A percentile compares a stretch with the other conserved stretches of the same genome.
phyloP scores from a whole-genome alignment of 2,888 invertebrate species.

The Gryllus longicercus region DNA sequence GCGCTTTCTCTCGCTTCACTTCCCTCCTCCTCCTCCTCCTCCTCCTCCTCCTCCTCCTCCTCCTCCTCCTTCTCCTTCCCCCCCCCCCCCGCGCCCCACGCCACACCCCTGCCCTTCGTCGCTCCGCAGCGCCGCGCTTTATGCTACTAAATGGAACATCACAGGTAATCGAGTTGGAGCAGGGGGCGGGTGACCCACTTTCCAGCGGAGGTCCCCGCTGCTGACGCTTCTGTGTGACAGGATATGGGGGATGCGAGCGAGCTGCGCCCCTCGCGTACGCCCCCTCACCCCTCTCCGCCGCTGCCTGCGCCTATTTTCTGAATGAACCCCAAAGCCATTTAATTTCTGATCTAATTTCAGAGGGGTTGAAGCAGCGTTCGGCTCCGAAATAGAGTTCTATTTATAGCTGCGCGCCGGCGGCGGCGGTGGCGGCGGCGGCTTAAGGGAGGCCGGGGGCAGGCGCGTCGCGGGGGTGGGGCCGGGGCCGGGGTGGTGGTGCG shows the following conservation, averaged over 20 bases:
- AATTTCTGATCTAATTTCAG: conserved; percentile 2
- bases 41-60: conserved; percentile 35
- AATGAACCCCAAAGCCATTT: not conserved
- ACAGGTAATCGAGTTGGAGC: conserved; percentile 1
- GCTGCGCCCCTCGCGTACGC: not conserved
- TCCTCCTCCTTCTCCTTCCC: too few relatives aligned
- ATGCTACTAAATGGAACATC: conserved; percentile 33
- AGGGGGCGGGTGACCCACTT: not conserved
- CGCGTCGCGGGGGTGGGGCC: too few relatives aligned
- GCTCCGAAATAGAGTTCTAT: conserved; percentile 4
- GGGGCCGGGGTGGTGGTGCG: too few relatives aligned
- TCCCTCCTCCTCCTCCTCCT: conserved; percentile 30
- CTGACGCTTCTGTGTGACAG: not conserved
- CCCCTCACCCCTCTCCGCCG: not conserved
- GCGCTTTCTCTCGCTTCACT: not conserved
- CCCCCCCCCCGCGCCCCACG: too few relatives aligned
- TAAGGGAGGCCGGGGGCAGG: too few relatives aligned
- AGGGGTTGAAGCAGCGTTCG: not conserved
- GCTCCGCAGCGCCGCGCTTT: conserved; percentile 33
- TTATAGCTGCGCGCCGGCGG: not conserved
- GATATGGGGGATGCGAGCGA: not conserved
- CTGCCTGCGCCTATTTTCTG: too few relatives aligned
- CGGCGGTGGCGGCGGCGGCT: too few relatives aligned
- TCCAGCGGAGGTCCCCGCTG: not conserved
- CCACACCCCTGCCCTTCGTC: conserved; percentile 21